Conservation (phyloP, 2,797 vertebrate genomes). For the Sebastes kiyomatsui region DNA sequence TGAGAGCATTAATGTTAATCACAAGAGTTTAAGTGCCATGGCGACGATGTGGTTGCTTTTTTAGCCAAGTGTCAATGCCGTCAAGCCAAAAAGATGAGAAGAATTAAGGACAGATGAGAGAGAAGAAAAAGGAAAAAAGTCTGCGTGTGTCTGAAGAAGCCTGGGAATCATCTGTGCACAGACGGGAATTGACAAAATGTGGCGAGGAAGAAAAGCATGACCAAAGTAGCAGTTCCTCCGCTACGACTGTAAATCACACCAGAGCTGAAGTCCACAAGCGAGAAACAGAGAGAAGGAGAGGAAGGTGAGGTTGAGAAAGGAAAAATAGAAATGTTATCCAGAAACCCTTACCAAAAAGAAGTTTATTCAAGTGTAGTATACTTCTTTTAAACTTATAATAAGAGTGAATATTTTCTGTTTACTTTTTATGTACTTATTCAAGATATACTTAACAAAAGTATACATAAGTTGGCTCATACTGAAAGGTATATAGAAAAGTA, state of each 20-base stretch:
- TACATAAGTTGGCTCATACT: too few species aligned
- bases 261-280: conserved; percentile 22
- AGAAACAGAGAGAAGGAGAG: not conserved
- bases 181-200: conserved; percentile 59
- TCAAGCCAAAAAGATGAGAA: not conserved
- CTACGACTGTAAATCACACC: conserved; percentile 63
- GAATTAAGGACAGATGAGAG: not conserved
- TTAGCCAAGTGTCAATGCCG: conserved; percentile 5
- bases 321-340: not conserved
- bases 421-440: too few species aligned
- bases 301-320: not conserved
- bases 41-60: not conserved
- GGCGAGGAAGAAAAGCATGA: conserved; percentile 55
- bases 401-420: too few species aligned
- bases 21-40: not conserved
- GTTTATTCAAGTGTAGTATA: too few species aligned
- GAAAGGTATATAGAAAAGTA: too few species aligned
- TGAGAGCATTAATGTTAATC: conserved; percentile 13
- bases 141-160: conserved; percentile 26
- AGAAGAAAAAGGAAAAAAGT: not conserved
- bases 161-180: conserved; percentile 58
- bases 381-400: too few species aligned
- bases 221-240: conserved; percentile 55
- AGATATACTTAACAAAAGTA: too few species aligned
- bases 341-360: too few species aligned